A percentile compares a stretch with the other conserved stretches of the same genome.
These are phyloP conservation scores for Eulacestoma nigropectus DNA, from an alignment of 2,113 vertebrate species.

Conservation along the genomic window DNA sequence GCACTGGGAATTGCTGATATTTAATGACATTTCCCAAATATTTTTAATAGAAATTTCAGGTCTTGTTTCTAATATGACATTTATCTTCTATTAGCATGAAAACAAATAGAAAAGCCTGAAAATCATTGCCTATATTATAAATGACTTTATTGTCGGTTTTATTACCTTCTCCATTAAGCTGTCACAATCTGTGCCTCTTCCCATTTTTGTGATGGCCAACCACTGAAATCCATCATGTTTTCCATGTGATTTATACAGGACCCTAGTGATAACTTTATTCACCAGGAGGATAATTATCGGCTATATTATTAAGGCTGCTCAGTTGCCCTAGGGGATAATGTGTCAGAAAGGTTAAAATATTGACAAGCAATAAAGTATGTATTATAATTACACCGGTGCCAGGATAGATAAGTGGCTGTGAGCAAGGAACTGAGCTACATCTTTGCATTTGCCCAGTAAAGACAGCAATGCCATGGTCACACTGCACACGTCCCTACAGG, in stretches of 20 bases:
- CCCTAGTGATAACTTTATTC: conserved; percentile 41
- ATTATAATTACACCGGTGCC: neutral
- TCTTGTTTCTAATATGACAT: conserved; percentile 57
- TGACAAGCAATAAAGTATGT: conserved; percentile 48
- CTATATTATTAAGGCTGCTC: conserved; percentile 44
- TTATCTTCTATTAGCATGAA: conserved; percentile 58
- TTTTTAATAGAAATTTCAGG: conserved; percentile 60
- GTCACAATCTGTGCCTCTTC: conserved; percentile 14
- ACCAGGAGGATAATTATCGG: conserved; percentile 58
- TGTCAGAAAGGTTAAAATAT: conserved; percentile 60
- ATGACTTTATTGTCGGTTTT: conserved; percentile 44
- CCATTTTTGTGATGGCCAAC: neutral
- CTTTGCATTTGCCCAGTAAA: neutral
- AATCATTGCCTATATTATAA: conserved; percentile 37
- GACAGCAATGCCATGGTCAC: neutral
- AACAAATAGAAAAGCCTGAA: conserved; percentile 41
- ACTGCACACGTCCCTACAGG: neutral
- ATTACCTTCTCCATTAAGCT: conserved; percentile 51
- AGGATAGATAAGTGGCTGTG: neutral
- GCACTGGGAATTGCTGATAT: conserved; percentile 11
- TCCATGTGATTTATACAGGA: conserved; percentile 55
- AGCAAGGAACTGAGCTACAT: neutral
- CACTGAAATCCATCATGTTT: conserved; percentile 35
- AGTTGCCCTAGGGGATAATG: conserved; percentile 43
- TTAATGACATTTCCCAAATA: conserved; percentile 57